Evolutionary conservation across 2,888 invertebrate species (phyloP).

Genomic region (Lasioglossum calceatum): DNA sequence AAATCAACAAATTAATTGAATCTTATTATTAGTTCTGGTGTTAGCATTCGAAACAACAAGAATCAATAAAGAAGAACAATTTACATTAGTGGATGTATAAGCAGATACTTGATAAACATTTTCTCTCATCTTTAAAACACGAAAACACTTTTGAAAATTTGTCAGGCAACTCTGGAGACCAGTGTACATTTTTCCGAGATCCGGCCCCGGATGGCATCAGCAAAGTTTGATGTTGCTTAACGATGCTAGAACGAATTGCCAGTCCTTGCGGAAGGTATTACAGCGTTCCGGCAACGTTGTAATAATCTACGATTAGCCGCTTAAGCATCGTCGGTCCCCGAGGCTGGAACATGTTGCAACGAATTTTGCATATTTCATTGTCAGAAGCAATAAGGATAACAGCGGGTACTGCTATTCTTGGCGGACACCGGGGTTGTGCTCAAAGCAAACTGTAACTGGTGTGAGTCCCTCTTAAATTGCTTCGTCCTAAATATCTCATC

Average conservation of each 20-base stretch:
- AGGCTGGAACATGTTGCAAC: constrained; percentile 10
- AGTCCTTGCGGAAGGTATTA: background rate
- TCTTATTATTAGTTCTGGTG: too few species aligned
- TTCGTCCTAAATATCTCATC: constrained; percentile 66
- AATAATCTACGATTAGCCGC: constrained; percentile 25
- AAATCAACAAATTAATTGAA: too few species aligned
- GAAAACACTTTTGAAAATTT: background rate
- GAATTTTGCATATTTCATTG: constrained; percentile 48
- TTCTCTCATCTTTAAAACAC: too few species aligned
- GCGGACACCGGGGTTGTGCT: constrained; percentile 10
- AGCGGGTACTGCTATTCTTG: too few species aligned
- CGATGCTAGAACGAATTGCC: background rate
- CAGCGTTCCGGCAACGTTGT: background rate
- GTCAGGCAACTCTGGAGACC: background rate
- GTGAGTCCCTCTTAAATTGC: constrained; percentile 59
- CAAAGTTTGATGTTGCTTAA: background rate
- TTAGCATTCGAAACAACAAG: too few species aligned
- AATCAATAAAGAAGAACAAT: background rate
- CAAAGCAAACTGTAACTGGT: constrained; percentile 15
- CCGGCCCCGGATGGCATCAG: background rate
- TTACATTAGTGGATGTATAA: too few species aligned
- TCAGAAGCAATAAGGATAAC: constrained; percentile 27
- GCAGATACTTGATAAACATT: too few species aligned
- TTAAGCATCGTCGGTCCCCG: background rate
- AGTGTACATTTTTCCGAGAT: background rate